Conservation (phyloP, 2,797 vertebrate genomes). For the Sebastes paucispinis region DNA sequence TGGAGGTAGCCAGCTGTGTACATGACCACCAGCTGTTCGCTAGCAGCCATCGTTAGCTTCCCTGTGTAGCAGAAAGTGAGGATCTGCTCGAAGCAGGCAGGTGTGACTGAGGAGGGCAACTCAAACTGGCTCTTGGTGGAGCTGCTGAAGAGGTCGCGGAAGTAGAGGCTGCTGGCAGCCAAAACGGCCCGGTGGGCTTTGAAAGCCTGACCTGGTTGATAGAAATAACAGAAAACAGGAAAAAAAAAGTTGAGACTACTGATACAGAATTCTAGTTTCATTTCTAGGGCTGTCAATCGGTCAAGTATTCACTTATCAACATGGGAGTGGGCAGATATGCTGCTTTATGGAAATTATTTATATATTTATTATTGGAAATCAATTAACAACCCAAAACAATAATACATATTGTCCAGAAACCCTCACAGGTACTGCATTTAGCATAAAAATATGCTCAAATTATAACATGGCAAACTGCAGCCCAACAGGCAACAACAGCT, state of each 20-base stretch:
- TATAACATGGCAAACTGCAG: too few species aligned
- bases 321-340: background rate
- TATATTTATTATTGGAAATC: background rate
- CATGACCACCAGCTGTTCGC: slow-evolving; percentile 99
- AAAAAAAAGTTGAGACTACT: slow-evolving; percentile 6
- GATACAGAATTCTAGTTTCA: background rate
- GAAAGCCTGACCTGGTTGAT: slow-evolving; percentile 88
- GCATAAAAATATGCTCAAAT: too few species aligned
- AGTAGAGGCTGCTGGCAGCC: slow-evolving; percentile 98
- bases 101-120: slow-evolving; percentile 95
- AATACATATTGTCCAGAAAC: background rate
- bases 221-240: slow-evolving; percentile 21
- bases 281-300: background rate
- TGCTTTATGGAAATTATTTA: background rate
- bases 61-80: slow-evolving; percentile 99
- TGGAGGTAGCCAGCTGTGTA: slow-evolving; percentile 99
- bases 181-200: slow-evolving; percentile 97
- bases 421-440: too few species aligned
- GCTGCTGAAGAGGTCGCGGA: slow-evolving; percentile 96
- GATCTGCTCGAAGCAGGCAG: slow-evolving; percentile 98
- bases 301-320: background rate
- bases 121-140: slow-evolving; percentile 97
- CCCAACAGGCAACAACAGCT: too few species aligned
- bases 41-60: slow-evolving; percentile 97
- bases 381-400: background rate